Conservation (phyloP, 2,113 vertebrate species). For the Leucopsar rothschildi region DNA sequence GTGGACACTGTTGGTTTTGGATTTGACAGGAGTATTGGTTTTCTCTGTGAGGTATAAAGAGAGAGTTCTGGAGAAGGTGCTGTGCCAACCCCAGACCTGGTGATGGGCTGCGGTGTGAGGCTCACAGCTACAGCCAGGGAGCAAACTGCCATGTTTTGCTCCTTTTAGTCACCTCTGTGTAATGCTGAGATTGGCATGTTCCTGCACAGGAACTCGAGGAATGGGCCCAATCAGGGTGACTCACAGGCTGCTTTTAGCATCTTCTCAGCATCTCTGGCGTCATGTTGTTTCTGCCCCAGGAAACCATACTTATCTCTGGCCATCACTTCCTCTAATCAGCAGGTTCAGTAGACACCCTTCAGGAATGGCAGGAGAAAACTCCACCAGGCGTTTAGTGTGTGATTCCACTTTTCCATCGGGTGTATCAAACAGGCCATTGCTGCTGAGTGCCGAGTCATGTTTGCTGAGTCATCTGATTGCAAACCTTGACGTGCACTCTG, state of each 20-base stretch:
- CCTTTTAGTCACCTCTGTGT: conserved; percentile 10
- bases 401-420: background rate
- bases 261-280: background rate
- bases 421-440: background rate
- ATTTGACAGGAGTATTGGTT: background rate
- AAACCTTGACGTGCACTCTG: background rate
- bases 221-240: conserved; percentile 37
- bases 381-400: background rate
- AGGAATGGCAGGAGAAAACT: conserved; percentile 4
- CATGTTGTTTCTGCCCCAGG: background rate
- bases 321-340: conserved; percentile 55
- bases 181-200: conserved; percentile 1
- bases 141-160: background rate
- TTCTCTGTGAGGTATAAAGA: background rate
- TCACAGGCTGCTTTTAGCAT: conserved; percentile 35
- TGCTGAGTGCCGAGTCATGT: background rate
- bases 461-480: background rate
- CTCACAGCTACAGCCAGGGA: background rate
- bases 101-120: background rate
- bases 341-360: background rate
- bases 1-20: background rate
- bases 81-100: background rate
- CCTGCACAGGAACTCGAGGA: conserved; percentile 40
- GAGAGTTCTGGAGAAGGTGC: background rate
- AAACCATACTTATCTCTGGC: conserved; percentile 33